Base-by-base conservation (phyloP, 2,113 vertebrate species). In the Oncorhynchus clarkii region DNA sequence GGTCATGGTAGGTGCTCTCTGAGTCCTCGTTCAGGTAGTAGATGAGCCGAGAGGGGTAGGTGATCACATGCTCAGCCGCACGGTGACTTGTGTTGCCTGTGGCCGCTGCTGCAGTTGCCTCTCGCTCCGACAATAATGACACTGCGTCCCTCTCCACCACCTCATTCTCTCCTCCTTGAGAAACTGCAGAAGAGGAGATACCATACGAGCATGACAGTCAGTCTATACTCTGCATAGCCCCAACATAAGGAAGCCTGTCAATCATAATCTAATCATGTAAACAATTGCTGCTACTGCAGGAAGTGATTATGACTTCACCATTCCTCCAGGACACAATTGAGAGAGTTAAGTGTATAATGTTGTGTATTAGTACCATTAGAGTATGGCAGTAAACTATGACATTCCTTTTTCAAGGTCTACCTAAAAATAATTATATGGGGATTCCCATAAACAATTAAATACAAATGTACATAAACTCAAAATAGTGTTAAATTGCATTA, bases 11-110 rank as follows among this genome's bases (percentile, higher is more conserved):
- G 82, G 97, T 96, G 76, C 95, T 98, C 92, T 99, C 98, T 0
- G 92, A 94, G 86, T 97, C 96, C 89, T 94, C 96, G 77, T 98
- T 97, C 82, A 98, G 92, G 88, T 97, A 98, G 93, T 99, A 99
- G 72, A 99, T 89, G 73, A 99, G 88, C 91, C 97, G 95, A 68
- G 97, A 98, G 82, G 98, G 98, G 92, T 96, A 93, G 51, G 94
- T 94, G 88, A 98, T 93, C 91, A 95, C 95, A 76, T 92, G 94
- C 88, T 96, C 94, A 81, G 88, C 86, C 87, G 88, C 90, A 90
- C 79, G 93, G 83, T 85, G 92, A 86, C 88, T 90, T 82, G 84
- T 93, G 92, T 91, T 93, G 87, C 93, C 93, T 85, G 89, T 90
- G 84, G 84, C 86, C 86, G 86, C 79, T 90, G 91, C 92, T 95